These are phyloP conservation scores for Rhynchomys soricoides DNA, from an alignment of 2,113 vertebrate genomes.

Conservation along the genomic window DNA sequence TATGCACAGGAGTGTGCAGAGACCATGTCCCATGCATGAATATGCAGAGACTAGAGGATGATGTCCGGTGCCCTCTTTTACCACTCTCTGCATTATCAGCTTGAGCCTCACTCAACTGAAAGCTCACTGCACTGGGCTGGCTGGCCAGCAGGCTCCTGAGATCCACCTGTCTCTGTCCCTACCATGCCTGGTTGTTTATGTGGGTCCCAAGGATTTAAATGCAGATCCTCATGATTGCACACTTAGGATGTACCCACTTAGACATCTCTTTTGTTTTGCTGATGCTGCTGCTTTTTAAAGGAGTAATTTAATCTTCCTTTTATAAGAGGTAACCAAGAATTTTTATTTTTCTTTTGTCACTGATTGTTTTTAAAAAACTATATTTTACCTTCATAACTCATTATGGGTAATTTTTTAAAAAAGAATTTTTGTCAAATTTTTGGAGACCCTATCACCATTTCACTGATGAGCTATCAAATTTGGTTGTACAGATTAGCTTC, in stretches of 20 bases:
- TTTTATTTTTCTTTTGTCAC: neutral
- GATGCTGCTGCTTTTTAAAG: neutral
- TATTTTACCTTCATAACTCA: slow-evolving; percentile 12
- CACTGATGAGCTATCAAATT: neutral
- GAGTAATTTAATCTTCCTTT: neutral
- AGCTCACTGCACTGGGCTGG: neutral
- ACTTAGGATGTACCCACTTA: neutral
- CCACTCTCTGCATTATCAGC: no score
- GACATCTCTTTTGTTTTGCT: neutral
- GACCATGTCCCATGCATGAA: no score
- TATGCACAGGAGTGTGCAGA: neutral
- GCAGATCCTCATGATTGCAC: neutral
- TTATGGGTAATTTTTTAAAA: neutral
- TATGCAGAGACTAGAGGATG: neutral
- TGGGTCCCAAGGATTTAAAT: neutral
- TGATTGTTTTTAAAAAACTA: neutral
- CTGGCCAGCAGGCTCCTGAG: neutral
- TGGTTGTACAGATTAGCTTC: neutral
- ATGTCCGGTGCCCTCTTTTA: no score
- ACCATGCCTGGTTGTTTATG: no score
- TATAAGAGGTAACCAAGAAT: neutral
- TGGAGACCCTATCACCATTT: neutral
- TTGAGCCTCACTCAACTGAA: neutral
- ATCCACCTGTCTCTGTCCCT: neutral
- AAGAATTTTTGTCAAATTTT: neutral